These are phyloP conservation scores for Serinus canaria DNA, from an alignment of 2,113 vertebrate genomes.

Conservation along the genomic window DNA sequence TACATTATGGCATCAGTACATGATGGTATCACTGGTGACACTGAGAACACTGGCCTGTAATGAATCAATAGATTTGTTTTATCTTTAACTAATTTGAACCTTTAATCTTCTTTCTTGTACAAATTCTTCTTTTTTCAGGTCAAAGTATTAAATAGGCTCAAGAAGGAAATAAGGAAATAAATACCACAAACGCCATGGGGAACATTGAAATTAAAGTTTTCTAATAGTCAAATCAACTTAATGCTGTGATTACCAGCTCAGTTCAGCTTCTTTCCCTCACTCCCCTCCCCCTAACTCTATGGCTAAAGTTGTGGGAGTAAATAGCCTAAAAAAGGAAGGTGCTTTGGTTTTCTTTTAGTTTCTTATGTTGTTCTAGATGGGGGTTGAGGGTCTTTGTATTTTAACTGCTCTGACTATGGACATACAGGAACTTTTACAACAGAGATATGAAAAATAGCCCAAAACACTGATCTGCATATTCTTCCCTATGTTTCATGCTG, in stretches of 20 bases:
- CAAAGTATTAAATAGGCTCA: slow-evolving; percentile 51
- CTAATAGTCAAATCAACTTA: slow-evolving; percentile 39
- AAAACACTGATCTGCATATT: background rate
- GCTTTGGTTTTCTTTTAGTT: background rate
- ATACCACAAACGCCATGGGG: background rate
- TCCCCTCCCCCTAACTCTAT: background rate
- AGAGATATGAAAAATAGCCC: background rate
- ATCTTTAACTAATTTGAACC: slow-evolving; percentile 35
- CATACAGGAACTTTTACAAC: background rate
- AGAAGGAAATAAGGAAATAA: slow-evolving; percentile 51
- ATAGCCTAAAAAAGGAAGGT: background rate
- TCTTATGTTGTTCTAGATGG: background rate
- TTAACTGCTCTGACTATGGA: background rate
- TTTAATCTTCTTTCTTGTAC: slow-evolving; percentile 17
- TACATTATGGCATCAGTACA: background rate
- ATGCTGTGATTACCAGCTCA: background rate
- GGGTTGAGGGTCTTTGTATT: background rate
- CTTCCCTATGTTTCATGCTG: background rate
- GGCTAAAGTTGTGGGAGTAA: background rate
- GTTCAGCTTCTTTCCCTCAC: background rate
- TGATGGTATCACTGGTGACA: background rate
- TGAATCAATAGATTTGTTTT: slow-evolving; percentile 13
- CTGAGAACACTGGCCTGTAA: background rate
- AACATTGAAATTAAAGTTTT: slow-evolving; percentile 49
- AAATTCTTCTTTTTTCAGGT: slow-evolving; percentile 30